phyloP scores from a whole-genome alignment of 2,888 invertebrate genomes.

The Rhimphoctona megacephalus region DNA sequence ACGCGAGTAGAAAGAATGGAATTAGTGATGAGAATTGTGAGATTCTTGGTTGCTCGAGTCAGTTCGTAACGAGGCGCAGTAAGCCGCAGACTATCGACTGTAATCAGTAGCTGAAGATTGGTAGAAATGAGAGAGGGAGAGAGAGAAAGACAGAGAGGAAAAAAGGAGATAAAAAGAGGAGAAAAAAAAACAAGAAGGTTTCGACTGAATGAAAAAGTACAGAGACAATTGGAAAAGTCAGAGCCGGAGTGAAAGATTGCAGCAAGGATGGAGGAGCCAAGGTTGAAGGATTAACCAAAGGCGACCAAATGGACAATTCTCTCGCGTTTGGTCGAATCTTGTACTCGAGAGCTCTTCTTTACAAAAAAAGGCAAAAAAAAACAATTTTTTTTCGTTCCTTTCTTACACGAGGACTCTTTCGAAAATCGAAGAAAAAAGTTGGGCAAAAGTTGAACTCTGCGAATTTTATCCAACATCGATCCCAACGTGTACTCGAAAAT shows the following conservation, averaged over 20 bases:
- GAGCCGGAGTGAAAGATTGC: conserved; percentile 2
- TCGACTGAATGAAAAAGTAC: conserved; percentile 13
- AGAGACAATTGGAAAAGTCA: conserved; percentile 53
- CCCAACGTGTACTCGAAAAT: conserved; percentile 4
- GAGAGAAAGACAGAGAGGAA: background rate
- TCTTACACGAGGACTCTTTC: conserved; percentile 6
- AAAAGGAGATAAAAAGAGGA: background rate
- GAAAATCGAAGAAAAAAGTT: background rate
- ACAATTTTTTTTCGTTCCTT: conserved; percentile 62
- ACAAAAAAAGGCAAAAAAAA: conserved; percentile 59
- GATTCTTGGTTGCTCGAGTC: conserved; percentile 48
- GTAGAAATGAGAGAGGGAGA: background rate
- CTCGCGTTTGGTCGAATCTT: conserved; percentile 31
- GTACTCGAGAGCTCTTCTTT: conserved; percentile 62
- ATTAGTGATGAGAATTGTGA: conserved; percentile 41
- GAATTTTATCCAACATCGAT: conserved; percentile 57
- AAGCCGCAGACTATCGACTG: conserved; percentile 66
- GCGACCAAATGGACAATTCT: conserved; percentile 36
- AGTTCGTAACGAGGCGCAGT: conserved; percentile 67
- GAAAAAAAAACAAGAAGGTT: background rate
- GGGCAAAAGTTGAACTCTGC: conserved; percentile 49
- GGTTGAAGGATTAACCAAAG: conserved; percentile 33
- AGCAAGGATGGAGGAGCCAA: conserved; percentile 2
- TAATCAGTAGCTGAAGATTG: conserved; percentile 47
- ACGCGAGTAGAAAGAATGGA: conserved; percentile 25